Percentiles rank a stretch among this genome's conserved stretches.
Evolutionary conservation across 2,113 vertebrate genomes (phyloP).

Genomic region (Tichodroma muraria): DNA sequence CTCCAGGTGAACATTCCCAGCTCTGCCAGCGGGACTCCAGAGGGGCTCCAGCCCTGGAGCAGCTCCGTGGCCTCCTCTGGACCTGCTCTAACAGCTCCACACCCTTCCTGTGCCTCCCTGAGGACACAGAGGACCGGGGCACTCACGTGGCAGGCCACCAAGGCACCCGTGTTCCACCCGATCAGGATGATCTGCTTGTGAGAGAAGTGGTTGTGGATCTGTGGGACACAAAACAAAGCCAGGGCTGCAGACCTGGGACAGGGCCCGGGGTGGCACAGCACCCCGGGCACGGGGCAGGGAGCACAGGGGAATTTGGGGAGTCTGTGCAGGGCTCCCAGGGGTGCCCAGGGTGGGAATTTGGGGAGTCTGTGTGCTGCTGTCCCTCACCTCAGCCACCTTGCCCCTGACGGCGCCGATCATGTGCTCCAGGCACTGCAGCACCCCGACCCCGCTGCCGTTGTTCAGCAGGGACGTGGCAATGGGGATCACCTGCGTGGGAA

Average conservation of each 20-base stretch:
- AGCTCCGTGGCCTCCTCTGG: background rate
- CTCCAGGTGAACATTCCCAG: background rate
- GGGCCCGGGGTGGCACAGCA: background rate
- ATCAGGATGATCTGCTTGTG: conserved; percentile 94
- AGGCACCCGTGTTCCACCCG: conserved; percentile 93
- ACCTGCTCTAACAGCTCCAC: background rate
- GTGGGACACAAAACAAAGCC: background rate
- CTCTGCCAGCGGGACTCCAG: background rate
- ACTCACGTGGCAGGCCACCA: conserved; percentile 95
- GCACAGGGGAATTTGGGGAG: background rate
- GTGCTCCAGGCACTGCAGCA: conserved; percentile 93
- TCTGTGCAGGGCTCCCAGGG: too few relatives aligned
- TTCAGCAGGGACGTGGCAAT: conserved; percentile 83
- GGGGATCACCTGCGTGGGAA: conserved; percentile 82
- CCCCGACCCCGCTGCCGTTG: conserved; percentile 81
- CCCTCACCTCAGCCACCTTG: conserved; percentile 90
- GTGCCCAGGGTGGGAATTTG: too few relatives aligned
- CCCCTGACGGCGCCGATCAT: conserved; percentile 87
- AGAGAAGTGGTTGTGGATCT: conserved; percentile 95
- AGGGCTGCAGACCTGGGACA: background rate
- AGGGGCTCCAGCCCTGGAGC: background rate
- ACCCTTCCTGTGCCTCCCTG: too few relatives aligned
- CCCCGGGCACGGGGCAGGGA: background rate
- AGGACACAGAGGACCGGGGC: accelerated
- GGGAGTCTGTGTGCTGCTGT: background rate